A percentile compares a stretch with the other conserved stretches of the same genome.
phyloP scores from a whole-genome alignment of 2,888 invertebrate genomes.

The Saturnia japonica region DNA sequence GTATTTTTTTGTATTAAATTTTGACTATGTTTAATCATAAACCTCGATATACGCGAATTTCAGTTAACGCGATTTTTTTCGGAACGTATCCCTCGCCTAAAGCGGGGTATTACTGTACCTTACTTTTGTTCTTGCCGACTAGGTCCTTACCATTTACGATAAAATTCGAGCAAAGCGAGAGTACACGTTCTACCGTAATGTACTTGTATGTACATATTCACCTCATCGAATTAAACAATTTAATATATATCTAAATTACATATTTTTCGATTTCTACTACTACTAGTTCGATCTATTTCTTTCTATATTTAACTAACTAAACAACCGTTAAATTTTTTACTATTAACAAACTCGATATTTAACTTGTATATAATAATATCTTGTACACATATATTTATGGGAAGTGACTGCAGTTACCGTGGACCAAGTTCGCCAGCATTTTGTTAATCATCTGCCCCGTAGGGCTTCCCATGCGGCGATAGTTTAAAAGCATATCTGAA shows the following conservation, averaged over 20 bases:
- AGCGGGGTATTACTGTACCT: too few species aligned
- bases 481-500: slow-evolving; percentile 72
- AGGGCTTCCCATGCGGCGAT: slow-evolving; percentile 56
- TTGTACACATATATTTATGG: slow-evolving; percentile 13
- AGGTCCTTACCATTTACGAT: too few species aligned
- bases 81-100: too few species aligned
- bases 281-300: not conserved
- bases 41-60: too few species aligned
- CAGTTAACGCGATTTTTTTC: too few species aligned
- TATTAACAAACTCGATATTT: not conserved
- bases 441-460: slow-evolving; percentile 60
- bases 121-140: too few species aligned
- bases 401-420: slow-evolving; percentile 70
- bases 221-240: not conserved
- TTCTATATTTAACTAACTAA: not conserved
- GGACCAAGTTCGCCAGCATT: slow-evolving; percentile 60
- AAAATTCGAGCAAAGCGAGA: not conserved
- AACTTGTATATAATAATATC: not conserved
- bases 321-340: not conserved
- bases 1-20: too few species aligned
- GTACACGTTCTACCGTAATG: not conserved
- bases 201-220: not conserved
- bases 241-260: not conserved
- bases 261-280: not conserved
- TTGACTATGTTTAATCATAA: too few species aligned